A percentile compares a stretch with the other conserved stretches of the same genome.
Conservation (phyloP, 2,797 vertebrate genomes). For the Pteronotus mesoamericanus region DNA sequence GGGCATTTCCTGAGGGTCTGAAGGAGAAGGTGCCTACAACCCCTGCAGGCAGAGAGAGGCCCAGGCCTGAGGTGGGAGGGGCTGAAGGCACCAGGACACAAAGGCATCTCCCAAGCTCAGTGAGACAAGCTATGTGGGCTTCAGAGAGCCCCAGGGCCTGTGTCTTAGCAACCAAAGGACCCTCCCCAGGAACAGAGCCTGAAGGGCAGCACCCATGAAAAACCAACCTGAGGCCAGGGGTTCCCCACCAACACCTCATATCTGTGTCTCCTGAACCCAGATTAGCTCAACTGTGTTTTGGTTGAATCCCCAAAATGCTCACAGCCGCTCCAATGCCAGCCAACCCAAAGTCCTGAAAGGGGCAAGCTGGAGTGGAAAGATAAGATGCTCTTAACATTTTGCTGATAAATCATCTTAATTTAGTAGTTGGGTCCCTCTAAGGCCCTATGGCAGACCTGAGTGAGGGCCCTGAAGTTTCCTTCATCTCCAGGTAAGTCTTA, state of each 20-base stretch:
- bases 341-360: background rate
- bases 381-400: background rate
- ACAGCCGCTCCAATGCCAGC: background rate
- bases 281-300: background rate
- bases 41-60: background rate
- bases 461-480: no score
- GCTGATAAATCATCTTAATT: background rate
- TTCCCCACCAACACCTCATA: background rate
- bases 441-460: background rate
- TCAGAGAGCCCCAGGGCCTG: background rate
- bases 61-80: rapidly evolving
- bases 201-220: background rate
- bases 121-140: background rate
- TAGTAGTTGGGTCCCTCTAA: rapidly evolving
- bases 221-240: background rate
- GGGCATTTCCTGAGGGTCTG: background rate
- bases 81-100: background rate
- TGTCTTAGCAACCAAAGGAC: rapidly evolving
- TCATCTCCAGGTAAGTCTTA: background rate
- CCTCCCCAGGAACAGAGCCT: background rate
- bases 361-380: background rate
- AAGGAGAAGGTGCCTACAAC: background rate
- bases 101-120: no score
- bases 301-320: background rate
- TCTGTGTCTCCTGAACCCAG: background rate